Conservation (phyloP, 2,888 invertebrate genomes). For the Ctenicera cuprea region DNA sequence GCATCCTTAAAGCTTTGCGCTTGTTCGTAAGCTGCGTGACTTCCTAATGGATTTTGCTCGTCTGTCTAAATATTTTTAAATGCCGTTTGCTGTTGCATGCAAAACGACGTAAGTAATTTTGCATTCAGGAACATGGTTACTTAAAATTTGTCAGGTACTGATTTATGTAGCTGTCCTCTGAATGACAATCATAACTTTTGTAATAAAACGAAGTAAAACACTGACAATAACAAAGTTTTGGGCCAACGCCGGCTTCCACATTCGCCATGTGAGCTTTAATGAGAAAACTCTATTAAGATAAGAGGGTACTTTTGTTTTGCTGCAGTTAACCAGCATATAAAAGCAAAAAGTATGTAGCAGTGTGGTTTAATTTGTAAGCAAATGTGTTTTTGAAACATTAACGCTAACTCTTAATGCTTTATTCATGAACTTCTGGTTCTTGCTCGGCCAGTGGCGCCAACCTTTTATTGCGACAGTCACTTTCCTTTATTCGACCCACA, state of each 20-base stretch:
- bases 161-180: neutral
- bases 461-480: constrained; percentile 46
- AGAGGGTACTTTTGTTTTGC: constrained; percentile 21
- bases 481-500: constrained; percentile 50
- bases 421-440: constrained; percentile 51
- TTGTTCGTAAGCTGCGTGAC: constrained; percentile 5
- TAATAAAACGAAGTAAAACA: neutral
- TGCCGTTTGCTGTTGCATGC: neutral
- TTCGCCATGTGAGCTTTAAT: constrained; percentile 19
- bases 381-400: constrained; percentile 48
- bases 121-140: neutral
- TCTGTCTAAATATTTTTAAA: constrained; percentile 22
- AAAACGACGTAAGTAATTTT: neutral
- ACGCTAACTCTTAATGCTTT: constrained; percentile 49
- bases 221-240: neutral
- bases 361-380: constrained; percentile 49
- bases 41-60: constrained; percentile 30
- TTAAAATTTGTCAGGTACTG: neutral
- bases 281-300: constrained; percentile 24
- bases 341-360: constrained; percentile 31
- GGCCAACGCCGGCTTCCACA: neutral
- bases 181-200: constrained; percentile 1
- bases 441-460: constrained; percentile 51
- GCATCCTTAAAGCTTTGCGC: neutral
- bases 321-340: constrained; percentile 29